Percentiles rank a stretch among this genome's conserved stretches.
Conservation (phyloP, 2,888 invertebrate species). For the Mimachlamys varia region DNA sequence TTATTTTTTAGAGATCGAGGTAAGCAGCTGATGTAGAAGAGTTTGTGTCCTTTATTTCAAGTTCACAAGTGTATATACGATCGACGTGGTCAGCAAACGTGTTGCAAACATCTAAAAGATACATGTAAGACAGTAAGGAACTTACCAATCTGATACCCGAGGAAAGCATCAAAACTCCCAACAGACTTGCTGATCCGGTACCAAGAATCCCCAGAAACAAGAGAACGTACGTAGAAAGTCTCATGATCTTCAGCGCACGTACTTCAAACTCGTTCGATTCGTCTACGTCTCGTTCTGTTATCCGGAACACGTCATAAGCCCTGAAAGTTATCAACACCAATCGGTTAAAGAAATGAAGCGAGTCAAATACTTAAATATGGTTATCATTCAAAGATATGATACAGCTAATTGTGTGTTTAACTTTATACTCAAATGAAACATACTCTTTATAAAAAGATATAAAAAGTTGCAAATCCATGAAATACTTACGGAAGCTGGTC, state of each 20-base stretch:
- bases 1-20: no score
- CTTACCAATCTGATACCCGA: constrained; percentile 38
- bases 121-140: neutral
- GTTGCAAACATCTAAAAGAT: no score
- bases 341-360: no score
- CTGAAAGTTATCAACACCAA: constrained; percentile 46
- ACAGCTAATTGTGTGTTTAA: no score
- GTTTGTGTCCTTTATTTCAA: no score
- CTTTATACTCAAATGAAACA: no score
- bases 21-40: no score
- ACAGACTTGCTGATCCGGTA: constrained; percentile 93
- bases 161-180: constrained; percentile 84
- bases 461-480: neutral
- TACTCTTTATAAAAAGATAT: neutral
- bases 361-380: no score
- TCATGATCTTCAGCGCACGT: constrained; percentile 63
- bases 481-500: constrained; percentile 3
- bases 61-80: no score
- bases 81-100: no score
- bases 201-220: constrained; percentile 93
- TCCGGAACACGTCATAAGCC: constrained; percentile 63
- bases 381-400: no score
- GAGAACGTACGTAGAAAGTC: constrained; percentile 89
- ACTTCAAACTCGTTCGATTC: constrained; percentile 58
- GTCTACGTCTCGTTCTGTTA: constrained; percentile 59